Percentiles rank a stretch among this genome's conserved stretches.
These are phyloP conservation scores for Drosophila sulfurigaster DNA, from an alignment of 1,140 invertebrate genomes.

Conservation along the genomic window DNA sequence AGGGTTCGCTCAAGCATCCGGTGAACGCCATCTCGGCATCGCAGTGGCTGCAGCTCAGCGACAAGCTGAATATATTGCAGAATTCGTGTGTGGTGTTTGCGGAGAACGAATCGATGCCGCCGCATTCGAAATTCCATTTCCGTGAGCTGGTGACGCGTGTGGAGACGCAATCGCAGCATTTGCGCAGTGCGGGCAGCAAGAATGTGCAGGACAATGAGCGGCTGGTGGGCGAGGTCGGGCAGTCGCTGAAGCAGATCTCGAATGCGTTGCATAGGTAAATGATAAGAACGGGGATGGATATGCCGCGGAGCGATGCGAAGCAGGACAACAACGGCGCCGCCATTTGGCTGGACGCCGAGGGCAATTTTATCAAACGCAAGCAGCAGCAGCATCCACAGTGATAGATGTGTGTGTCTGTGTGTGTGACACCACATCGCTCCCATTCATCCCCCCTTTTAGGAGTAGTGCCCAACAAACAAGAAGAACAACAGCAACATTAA, in stretches of 20 bases:
- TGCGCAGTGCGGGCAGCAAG: slow-evolving; percentile 90
- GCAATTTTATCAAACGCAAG: slow-evolving; percentile 82
- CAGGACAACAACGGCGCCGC: slow-evolving; percentile 49
- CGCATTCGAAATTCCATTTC: slow-evolving; percentile 95
- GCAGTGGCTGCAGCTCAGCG: slow-evolving; percentile 93
- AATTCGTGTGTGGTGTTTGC: slow-evolving; percentile 90
- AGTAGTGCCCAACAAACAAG: slow-evolving; percentile 1
- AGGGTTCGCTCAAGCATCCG: slow-evolving; percentile 88
- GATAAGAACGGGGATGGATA: slow-evolving; percentile 83
- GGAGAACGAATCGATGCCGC: slow-evolving; percentile 90
- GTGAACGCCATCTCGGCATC: slow-evolving; percentile 87
- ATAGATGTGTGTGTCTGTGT: neutral
- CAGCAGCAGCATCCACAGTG: slow-evolving; percentile 32
- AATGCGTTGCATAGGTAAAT: slow-evolving; percentile 92
- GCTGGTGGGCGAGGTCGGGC: slow-evolving; percentile 90
- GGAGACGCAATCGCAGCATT: slow-evolving; percentile 91
- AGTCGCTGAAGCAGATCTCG: slow-evolving; percentile 92
- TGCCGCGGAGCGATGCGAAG: slow-evolving; percentile 46
- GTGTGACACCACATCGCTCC: slow-evolving; percentile 42
- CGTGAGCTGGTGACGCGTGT: slow-evolving; percentile 93
- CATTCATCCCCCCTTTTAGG: slow-evolving; percentile 60
- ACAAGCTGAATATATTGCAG: slow-evolving; percentile 92
- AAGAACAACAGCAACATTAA: slow-evolving; percentile 7
- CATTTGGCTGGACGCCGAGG: slow-evolving; percentile 81
- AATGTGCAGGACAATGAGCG: slow-evolving; percentile 89